Evolutionary conservation across 2,113 vertebrate species (phyloP).

Genomic region (Alosa alosa): DNA sequence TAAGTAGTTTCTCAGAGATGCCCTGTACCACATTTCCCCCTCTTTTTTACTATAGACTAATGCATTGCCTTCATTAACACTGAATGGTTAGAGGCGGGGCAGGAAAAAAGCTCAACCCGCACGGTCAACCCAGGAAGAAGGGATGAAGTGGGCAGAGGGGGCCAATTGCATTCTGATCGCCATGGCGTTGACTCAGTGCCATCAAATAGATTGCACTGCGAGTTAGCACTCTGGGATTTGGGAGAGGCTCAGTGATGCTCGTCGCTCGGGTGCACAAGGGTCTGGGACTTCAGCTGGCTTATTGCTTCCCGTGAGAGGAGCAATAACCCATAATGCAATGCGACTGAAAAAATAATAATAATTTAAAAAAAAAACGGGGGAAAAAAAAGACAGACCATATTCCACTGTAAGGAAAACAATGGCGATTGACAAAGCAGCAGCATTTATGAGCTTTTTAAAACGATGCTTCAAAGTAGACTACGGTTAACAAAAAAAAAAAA

Average conservation of each 20-base stretch:
- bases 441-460: not conserved
- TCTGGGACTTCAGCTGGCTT: not conserved
- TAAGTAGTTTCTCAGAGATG: constrained; percentile 57
- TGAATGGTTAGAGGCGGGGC: constrained; percentile 13
- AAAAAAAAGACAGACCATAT: not conserved
- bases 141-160: not conserved
- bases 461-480: not conserved
- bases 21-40: not conserved
- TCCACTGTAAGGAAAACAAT: not conserved
- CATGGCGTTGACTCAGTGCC: not conserved
- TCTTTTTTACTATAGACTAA: not conserved
- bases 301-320: not conserved
- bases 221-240: not conserved
- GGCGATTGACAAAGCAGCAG: not conserved
- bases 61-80: constrained; percentile 6
- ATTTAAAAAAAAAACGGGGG: not conserved
- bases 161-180: not conserved
- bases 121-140: not conserved
- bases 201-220: not conserved
- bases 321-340: not conserved
- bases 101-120: not conserved
- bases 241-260: not conserved
- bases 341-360: not conserved
- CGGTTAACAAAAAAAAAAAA: not conserved
- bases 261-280: not conserved